Conservation (phyloP, 2,797 vertebrate species). For the Acanthopagrus latus region DNA sequence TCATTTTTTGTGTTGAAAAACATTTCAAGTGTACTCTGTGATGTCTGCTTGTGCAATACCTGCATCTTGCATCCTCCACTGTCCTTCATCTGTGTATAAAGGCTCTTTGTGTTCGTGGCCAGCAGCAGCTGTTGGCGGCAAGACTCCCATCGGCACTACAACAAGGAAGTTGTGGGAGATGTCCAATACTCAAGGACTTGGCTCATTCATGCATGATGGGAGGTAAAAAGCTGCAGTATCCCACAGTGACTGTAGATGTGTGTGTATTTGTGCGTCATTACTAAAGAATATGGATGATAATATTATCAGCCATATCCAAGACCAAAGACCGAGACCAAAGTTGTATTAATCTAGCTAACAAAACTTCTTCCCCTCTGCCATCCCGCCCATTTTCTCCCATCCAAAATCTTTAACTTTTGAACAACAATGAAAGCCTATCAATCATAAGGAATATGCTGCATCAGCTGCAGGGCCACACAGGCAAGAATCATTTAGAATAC, state of each 20-base stretch:
- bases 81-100: conserved; percentile 33
- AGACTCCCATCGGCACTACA: conserved; percentile 42
- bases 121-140: conserved; percentile 54
- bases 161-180: conserved; percentile 55
- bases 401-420: too few relatives aligned
- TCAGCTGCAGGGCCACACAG: neutral
- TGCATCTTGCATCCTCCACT: conserved; percentile 27
- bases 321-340: neutral
- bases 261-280: neutral
- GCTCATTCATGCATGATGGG: conserved; percentile 4
- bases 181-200: conserved; percentile 66
- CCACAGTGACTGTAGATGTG: conserved; percentile 5
- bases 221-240: conserved; percentile 11
- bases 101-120: conserved; percentile 54
- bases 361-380: too few relatives aligned
- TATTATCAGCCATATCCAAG: neutral
- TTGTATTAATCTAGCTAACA: neutral
- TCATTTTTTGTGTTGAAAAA: neutral
- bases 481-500: too few relatives aligned
- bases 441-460: neutral
- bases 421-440: too few relatives aligned
- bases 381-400: too few relatives aligned
- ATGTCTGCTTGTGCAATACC: conserved; percentile 29
- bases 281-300: neutral
- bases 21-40: neutral